Percentiles rank a stretch among this genome's conserved stretches.
These are phyloP conservation scores for Sinonovacula constricta DNA, from an alignment of 1,140 invertebrate species.

Conservation along the genomic window DNA sequence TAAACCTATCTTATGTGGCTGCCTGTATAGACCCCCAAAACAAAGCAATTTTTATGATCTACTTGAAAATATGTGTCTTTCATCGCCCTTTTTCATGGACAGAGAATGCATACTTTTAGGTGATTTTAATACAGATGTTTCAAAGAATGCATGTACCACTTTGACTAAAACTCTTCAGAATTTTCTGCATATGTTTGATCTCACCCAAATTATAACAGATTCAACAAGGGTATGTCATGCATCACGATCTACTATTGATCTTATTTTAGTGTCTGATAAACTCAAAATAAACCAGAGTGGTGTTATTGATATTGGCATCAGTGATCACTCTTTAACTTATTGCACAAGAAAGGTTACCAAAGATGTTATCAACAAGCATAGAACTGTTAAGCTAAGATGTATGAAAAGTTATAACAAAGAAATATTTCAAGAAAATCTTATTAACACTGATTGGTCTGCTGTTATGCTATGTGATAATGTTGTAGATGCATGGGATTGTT, in stretches of 20 bases:
- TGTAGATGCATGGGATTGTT: constrained; percentile 8
- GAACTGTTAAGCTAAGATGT: neutral
- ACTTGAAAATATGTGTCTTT: neutral
- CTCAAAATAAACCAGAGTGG: neutral
- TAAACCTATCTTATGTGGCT: constrained; percentile 10
- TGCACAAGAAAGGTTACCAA: neutral
- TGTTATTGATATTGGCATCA: neutral
- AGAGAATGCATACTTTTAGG: neutral
- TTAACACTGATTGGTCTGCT: neutral
- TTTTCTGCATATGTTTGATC: neutral
- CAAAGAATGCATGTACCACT: neutral
- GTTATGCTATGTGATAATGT: constrained; percentile 9
- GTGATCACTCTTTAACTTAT: neutral
- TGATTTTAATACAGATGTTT: constrained; percentile 15
- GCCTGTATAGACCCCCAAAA: neutral
- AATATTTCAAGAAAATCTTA: neutral
- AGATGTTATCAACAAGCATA: neutral
- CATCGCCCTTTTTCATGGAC: neutral
- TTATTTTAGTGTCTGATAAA: neutral
- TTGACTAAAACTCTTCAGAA: neutral
- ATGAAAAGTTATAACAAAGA: constrained; percentile 11
- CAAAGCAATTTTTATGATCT: neutral
- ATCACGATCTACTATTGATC: neutral
- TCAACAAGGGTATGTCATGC: neutral
- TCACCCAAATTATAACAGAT: neutral